These are phyloP conservation scores for Gambusia holbrooki DNA, from an alignment of 2,113 vertebrate genomes.

Conservation along the genomic window DNA sequence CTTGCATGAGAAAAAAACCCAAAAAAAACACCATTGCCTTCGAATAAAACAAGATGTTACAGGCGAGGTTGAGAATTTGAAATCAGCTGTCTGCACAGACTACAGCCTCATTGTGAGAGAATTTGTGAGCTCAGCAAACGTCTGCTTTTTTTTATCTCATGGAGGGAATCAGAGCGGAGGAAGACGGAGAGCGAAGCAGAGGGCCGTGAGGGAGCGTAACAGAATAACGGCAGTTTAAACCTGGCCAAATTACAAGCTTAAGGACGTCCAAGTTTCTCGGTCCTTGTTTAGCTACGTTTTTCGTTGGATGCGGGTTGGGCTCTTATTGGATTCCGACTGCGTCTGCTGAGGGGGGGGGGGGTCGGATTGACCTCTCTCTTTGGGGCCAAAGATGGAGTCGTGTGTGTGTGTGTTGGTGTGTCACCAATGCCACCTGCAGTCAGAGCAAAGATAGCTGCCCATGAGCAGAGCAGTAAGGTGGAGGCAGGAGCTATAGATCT, in stretches of 20 bases:
- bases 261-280: constrained; percentile 9
- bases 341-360: constrained; percentile 13
- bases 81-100: constrained; percentile 21
- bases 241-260: constrained; percentile 47
- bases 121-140: constrained; percentile 49
- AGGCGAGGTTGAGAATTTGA: constrained; percentile 11
- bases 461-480: constrained; percentile 50
- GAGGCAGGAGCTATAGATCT: neutral
- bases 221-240: constrained; percentile 41
- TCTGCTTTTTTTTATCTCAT: constrained; percentile 35
- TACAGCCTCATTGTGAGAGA: constrained; percentile 2
- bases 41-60: constrained; percentile 23
- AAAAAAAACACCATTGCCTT: neutral
- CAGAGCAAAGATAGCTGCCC: constrained; percentile 54
- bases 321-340: constrained; percentile 59
- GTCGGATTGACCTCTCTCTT: constrained; percentile 29
- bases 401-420: constrained; percentile 55
- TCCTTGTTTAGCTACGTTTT: constrained; percentile 62
- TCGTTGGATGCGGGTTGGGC: constrained; percentile 29
- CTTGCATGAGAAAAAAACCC: neutral
- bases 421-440: constrained; percentile 67
- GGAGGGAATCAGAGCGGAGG: constrained; percentile 21
- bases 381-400: constrained; percentile 33
- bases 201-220: constrained; percentile 42
- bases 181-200: constrained; percentile 1